Base-by-base conservation (phyloP, 64 coral and sea anemone genomes). In the Exaiptasia diaphana region DNA sequence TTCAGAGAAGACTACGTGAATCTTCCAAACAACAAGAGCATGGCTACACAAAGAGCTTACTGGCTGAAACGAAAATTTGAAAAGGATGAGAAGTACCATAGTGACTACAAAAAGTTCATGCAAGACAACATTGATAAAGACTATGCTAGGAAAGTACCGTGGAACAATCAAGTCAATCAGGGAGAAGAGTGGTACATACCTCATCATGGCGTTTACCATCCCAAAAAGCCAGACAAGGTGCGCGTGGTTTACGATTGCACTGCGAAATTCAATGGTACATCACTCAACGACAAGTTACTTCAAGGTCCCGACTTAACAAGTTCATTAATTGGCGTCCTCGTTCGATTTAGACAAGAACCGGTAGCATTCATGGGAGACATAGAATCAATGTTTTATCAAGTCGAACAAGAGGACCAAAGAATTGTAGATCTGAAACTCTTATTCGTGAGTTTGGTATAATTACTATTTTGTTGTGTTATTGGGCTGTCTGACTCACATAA, bases 111-210 rank as follows among this genome's bases (percentile, higher is more conserved):
- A 44, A 54, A 86, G 29, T 76, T 76, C 71, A 74, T 86, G 71
- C 41, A 62, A 48, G 71, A 86, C 15, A 63, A 46, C 28, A 24
- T 86, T 18, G 12, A 28, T 18, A 58, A 86, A 29, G 82, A 56
- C 39, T 85, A 85, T 75, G 71, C 71, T 17, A 76, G 53, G 9
- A 85, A 74, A 85, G 68, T 85, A 35, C 82, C 40, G 10, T 29
- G 31, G 13, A 26, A 62, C n/a, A 23, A 27, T 11, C 11, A 33
- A 1, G 41, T 34, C 28, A 36, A 38, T 20, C 6, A 40, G 23
- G 71, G 71, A 34, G 44, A 86, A 64, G 86, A 80, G 5, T 88
- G 86, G 86, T 88, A 88, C 45, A 55, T 88, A 26, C 86, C 86
- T 18, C 86, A 80, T 37, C 86, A 88, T 41, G 76, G 64, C 17